Percentiles rank a stretch among this genome's conserved stretches.
Evolutionary conservation across 2,888 invertebrate genomes (phyloP).

Genomic region (Drosophila vallismaia): DNA sequence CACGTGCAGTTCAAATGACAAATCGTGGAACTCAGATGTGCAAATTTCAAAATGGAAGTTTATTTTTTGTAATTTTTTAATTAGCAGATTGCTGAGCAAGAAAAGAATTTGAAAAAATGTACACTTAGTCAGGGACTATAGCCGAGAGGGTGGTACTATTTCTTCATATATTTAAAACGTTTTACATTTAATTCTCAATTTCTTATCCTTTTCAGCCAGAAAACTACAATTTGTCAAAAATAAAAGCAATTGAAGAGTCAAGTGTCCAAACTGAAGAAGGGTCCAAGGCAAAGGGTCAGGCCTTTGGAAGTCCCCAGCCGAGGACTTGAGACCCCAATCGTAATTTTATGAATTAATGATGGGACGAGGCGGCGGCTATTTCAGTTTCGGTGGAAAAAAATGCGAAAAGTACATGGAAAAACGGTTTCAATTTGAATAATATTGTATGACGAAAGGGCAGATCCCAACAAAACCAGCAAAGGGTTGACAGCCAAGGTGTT

Average conservation of each 20-base stretch:
- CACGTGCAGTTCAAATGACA: conserved; percentile 61
- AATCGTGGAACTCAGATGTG: conserved; percentile 65
- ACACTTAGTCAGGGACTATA: background rate
- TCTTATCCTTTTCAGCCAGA: conserved; percentile 11
- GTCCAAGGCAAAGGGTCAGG: conserved; percentile 21
- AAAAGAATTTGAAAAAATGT: background rate
- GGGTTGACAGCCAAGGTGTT: conserved; percentile 55
- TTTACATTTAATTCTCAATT: conserved; percentile 29
- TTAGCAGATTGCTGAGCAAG: conserved; percentile 37
- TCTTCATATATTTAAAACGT: background rate
- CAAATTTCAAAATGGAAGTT: conserved; percentile 1
- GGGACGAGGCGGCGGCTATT: conserved; percentile 58
- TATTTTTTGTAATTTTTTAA: conserved; percentile 40
- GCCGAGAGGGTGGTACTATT: background rate
- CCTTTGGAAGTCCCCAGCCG: conserved; percentile 6
- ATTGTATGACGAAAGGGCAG: conserved; percentile 22
- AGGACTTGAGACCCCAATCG: conserved; percentile 4
- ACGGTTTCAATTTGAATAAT: conserved; percentile 67
- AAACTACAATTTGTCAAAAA: conserved; percentile 63
- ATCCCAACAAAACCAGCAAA: conserved; percentile 14
- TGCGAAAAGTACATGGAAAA: conserved; percentile 75
- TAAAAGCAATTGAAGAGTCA: conserved; percentile 19
- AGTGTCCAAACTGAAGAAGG: conserved; percentile 29
- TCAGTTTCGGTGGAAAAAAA: conserved; percentile 68
- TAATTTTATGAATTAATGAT: conserved; percentile 68